phyloP scores from a whole-genome alignment of 1,140 invertebrate species.

The Conopomorpha cramerella region DNA sequence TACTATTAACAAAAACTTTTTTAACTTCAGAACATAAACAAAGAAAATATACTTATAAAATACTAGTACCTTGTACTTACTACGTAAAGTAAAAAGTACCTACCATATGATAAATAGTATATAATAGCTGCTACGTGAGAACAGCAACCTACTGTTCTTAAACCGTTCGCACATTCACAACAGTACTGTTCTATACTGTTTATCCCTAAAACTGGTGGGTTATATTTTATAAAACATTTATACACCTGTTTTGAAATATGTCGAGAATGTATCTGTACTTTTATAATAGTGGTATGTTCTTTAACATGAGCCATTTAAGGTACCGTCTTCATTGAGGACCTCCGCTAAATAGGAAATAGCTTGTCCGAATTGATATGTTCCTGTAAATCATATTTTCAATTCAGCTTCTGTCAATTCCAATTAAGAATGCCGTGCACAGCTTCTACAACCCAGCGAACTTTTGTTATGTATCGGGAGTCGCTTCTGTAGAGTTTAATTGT shows the following conservation, averaged over 20 bases:
- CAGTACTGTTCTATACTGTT: background rate
- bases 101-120: slow-evolving; percentile 1
- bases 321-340: slow-evolving; percentile 1
- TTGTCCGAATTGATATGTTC: slow-evolving; percentile 1
- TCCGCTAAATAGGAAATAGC: slow-evolving; percentile 1
- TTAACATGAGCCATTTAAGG: slow-evolving; percentile 1
- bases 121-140: slow-evolving; percentile 3
- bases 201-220: slow-evolving; percentile 1
- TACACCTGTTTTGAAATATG: slow-evolving; percentile 2
- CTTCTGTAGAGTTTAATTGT: background rate
- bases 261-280: slow-evolving; percentile 1
- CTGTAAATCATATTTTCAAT: slow-evolving; percentile 1
- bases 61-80: too few species aligned
- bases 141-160: slow-evolving; percentile 3
- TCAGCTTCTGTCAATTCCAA: slow-evolving; percentile 1
- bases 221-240: slow-evolving; percentile 1
- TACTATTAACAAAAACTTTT: too few species aligned
- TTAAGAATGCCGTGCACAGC: background rate
- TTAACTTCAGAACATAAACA: too few species aligned
- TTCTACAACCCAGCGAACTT: slow-evolving; percentile 1
- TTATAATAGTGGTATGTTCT: slow-evolving; percentile 1
- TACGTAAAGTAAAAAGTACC: slow-evolving; percentile 1
- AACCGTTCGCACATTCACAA: slow-evolving; percentile 3
- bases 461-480: background rate
- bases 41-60: too few species aligned